phyloP scores from a whole-genome alignment of 2,113 vertebrate species.

The Chloebia gouldiae region DNA sequence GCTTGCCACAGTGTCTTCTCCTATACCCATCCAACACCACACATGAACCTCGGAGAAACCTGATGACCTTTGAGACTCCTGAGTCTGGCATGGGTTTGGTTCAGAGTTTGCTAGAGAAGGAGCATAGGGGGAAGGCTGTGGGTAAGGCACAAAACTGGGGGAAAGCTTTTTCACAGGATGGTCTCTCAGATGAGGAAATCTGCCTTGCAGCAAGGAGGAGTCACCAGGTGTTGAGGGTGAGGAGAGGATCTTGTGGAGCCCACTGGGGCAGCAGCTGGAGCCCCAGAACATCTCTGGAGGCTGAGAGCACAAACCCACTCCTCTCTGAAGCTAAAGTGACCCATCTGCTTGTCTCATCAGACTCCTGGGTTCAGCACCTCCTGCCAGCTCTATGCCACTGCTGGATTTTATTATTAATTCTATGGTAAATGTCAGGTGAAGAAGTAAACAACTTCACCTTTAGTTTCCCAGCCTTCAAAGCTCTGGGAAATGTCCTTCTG shows the following conservation, averaged over 20 bases:
- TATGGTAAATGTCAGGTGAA: not conserved
- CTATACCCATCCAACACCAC: not conserved
- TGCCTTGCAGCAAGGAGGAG: rapidly evolving
- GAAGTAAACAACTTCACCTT: not conserved
- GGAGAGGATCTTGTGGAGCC: not conserved
- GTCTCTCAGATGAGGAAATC: not conserved
- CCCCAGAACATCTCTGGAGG: not conserved
- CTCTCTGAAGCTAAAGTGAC: not conserved
- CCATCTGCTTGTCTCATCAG: rapidly evolving
- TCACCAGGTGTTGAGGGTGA: rapidly evolving
- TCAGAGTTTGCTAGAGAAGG: not conserved
- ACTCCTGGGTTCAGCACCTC: not conserved
- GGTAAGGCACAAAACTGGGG: not conserved
- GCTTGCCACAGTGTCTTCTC: too few relatives aligned
- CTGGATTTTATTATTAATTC: not conserved
- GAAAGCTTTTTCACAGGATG: not conserved
- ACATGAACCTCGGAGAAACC: rapidly evolving
- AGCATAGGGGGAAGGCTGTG: not conserved
- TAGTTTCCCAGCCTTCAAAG: not conserved
- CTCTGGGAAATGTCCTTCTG: not conserved
- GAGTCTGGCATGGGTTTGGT: not conserved
- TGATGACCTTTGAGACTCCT: not conserved
- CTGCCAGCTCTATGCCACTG: not conserved
- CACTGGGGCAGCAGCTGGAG: not conserved
- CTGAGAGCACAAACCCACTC: not conserved